phyloP scores from a whole-genome alignment of 2,888 invertebrate genomes.

The Trissolcus brochymenae region DNA sequence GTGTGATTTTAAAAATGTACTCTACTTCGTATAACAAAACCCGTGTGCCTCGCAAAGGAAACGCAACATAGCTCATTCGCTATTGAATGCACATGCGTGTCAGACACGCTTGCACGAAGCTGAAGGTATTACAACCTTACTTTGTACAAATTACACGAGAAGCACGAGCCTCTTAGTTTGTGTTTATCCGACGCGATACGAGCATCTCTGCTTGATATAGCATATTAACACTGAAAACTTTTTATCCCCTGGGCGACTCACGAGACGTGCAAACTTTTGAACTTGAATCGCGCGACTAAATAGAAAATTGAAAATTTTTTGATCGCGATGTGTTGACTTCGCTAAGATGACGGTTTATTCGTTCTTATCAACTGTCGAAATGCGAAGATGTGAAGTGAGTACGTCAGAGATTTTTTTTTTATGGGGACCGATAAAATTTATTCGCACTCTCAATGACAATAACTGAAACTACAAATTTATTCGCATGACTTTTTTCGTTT shows the following conservation, averaged over 20 bases:
- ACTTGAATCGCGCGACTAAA: background rate
- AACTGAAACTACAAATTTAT: too few relatives aligned
- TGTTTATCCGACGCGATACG: constrained; percentile 32
- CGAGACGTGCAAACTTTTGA: background rate
- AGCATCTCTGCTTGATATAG: constrained; percentile 10
- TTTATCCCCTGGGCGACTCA: background rate
- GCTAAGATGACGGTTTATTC: background rate
- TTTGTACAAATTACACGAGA: constrained; percentile 59
- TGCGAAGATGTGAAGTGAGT: too few relatives aligned
- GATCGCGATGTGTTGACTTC: background rate
- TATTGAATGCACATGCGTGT: constrained; percentile 71
- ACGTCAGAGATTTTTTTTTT: too few relatives aligned
- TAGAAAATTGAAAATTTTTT: constrained; percentile 4
- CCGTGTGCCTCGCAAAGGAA: constrained; percentile 58
- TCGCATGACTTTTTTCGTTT: too few relatives aligned
- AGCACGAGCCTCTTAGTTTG: constrained; percentile 46
- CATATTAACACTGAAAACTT: background rate
- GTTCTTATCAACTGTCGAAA: background rate
- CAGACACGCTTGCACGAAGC: constrained; percentile 69
- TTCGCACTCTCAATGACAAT: too few relatives aligned
- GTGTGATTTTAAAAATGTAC: constrained; percentile 36
- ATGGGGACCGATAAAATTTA: too few relatives aligned
- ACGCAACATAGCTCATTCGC: constrained; percentile 64
- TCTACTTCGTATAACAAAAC: constrained; percentile 32
- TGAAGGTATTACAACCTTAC: constrained; percentile 64